Evolutionary conservation across 30 jellyfish, hydroid and myxozoan species (phyloP).

Genomic region (Catostylus mosaicus): DNA sequence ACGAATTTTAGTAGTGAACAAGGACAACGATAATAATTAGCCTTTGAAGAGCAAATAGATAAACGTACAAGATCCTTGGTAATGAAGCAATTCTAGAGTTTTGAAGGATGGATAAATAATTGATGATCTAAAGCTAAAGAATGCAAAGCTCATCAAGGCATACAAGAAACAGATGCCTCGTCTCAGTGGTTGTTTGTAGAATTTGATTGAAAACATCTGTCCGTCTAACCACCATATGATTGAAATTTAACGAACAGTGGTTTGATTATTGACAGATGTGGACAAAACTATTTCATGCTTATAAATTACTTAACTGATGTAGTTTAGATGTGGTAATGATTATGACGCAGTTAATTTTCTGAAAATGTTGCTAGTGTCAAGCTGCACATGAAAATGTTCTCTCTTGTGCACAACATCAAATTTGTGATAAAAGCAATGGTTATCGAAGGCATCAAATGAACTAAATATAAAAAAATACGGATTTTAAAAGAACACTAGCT

Average conservation of each 20-base stretch:
- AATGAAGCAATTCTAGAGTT: not conserved
- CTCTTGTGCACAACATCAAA: too few species aligned
- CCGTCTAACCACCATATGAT: constrained; percentile 9
- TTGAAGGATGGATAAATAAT: constrained; percentile 2
- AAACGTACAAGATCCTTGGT: not conserved
- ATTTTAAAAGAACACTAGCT: too few species aligned
- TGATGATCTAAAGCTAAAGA: constrained; percentile 9
- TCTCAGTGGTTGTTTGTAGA: not conserved
- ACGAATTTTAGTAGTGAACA: too few species aligned
- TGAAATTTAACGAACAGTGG: constrained; percentile 22
- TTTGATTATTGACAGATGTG: constrained; percentile 1
- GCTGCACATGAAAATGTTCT: too few species aligned
- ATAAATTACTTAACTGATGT: not conserved
- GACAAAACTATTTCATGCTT: not conserved
- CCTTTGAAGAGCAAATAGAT: not conserved
- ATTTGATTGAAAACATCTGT: constrained; percentile 9
- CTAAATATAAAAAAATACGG: too few species aligned
- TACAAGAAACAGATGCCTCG: constrained; percentile 18
- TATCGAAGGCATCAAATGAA: too few species aligned
- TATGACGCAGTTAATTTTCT: not conserved
- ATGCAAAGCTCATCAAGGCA: constrained; percentile 14
- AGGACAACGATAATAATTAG: too few species aligned
- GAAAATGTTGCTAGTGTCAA: too few species aligned
- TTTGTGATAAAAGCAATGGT: too few species aligned
- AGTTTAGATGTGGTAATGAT: not conserved